These are phyloP conservation scores for Koerneria pararmatus DNA, from an alignment of 2,888 invertebrate genomes.

Conservation along the genomic window DNA sequence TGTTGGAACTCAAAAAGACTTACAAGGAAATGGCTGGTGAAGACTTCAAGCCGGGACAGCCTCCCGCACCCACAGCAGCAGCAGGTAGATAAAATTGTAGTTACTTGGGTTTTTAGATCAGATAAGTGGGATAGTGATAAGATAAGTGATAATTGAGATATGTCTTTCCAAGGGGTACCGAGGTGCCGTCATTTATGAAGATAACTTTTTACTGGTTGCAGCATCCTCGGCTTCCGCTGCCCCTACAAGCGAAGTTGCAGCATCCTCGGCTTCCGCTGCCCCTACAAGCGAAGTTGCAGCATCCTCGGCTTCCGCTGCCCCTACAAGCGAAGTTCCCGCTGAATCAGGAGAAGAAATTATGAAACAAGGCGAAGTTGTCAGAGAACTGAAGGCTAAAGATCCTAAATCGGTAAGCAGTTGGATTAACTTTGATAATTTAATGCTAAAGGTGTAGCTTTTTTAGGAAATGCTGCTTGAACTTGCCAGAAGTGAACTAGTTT, in stretches of 20 bases:
- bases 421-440: background rate
- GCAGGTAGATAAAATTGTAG: no score
- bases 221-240: slow-evolving; percentile 23
- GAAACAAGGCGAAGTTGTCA: slow-evolving; percentile 68
- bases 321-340: slow-evolving; percentile 3
- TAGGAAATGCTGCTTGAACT: background rate
- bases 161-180: no score
- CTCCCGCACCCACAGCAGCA: no score
- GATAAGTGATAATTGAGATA: no score
- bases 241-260: slow-evolving; percentile 26
- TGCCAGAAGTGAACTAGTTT: background rate
- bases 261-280: slow-evolving; percentile 22
- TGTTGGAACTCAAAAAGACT: slow-evolving; percentile 74
- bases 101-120: no score
- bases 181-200: no score
- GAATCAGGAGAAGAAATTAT: slow-evolving; percentile 60
- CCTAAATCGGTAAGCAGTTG: slow-evolving; percentile 54
- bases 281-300: slow-evolving; percentile 27
- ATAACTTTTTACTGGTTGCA: slow-evolving; percentile 23
- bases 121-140: no score
- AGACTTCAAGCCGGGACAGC: slow-evolving; percentile 26
- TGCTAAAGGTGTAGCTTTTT: no score
- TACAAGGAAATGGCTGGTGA: slow-evolving; percentile 72
- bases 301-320: slow-evolving; percentile 16
- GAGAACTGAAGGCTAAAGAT: slow-evolving; percentile 62